Conservation (phyloP, 2,888 invertebrate species). For the Hypena proboscidalis region DNA sequence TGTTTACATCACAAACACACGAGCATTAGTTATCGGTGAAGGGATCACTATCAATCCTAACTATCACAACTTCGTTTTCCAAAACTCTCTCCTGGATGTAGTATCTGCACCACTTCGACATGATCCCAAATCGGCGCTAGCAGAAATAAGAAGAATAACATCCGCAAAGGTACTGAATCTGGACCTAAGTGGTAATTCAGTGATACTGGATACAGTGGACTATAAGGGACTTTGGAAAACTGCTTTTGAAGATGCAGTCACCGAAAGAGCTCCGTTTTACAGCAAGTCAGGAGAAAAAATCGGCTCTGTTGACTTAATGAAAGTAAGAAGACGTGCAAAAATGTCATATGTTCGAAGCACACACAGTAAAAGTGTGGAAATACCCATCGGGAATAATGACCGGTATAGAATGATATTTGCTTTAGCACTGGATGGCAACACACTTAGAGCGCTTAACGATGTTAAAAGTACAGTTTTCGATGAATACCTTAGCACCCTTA, state of each 20-base stretch:
- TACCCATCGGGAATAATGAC: slow-evolving; percentile 16
- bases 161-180: slow-evolving; percentile 3
- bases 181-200: slow-evolving; percentile 23
- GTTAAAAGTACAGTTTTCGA: background rate
- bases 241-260: slow-evolving; percentile 14
- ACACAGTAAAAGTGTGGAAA: slow-evolving; percentile 9
- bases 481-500: slow-evolving; percentile 8
- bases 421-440: background rate
- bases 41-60: slow-evolving; percentile 11
- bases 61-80: slow-evolving; percentile 13
- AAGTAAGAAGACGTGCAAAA: slow-evolving; percentile 4
- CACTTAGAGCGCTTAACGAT: background rate
- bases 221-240: slow-evolving; percentile 22
- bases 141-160: slow-evolving; percentile 16
- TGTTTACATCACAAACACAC: slow-evolving; percentile 7
- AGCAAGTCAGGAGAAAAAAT: background rate
- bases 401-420: slow-evolving; percentile 19
- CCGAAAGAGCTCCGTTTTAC: slow-evolving; percentile 14
- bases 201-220: slow-evolving; percentile 15
- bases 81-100: slow-evolving; percentile 17
- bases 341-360: slow-evolving; percentile 5
- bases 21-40: slow-evolving; percentile 12
- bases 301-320: slow-evolving; percentile 23
- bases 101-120: slow-evolving; percentile 5
- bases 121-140: slow-evolving; percentile 12